Conservation (phyloP, 2,797 vertebrate genomes). For the Manis javanica region DNA sequence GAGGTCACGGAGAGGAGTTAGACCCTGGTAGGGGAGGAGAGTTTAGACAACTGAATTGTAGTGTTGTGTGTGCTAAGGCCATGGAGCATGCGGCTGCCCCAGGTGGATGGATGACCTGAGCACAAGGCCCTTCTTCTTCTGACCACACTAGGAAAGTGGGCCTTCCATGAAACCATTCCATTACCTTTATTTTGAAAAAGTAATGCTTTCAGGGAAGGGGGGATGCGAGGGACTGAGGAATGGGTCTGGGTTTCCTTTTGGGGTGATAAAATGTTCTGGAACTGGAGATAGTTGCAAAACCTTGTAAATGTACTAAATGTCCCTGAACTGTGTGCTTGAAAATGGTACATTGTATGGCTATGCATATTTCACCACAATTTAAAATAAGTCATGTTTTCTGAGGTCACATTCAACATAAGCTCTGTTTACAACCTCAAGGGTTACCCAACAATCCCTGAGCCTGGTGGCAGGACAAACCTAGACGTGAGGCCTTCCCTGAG, state of each 20-base stretch:
- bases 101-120: background rate
- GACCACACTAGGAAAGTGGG: fast-evolving
- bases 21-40: fast-evolving
- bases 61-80: fast-evolving
- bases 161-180: background rate
- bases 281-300: fast-evolving
- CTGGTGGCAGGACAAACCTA: background rate
- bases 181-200: background rate
- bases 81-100: fast-evolving
- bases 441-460: background rate
- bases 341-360: background rate
- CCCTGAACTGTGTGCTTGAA: background rate
- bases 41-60: background rate
- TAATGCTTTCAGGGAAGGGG: background rate
- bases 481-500: background rate
- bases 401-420: background rate
- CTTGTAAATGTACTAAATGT: fast-evolving
- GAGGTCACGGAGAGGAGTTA: background rate
- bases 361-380: background rate
- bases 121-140: too few species aligned
- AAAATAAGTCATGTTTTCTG: background rate
- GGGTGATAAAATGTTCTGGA: background rate
- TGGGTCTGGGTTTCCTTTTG: background rate
- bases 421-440: background rate
- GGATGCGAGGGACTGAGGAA: background rate